Conservation (phyloP, 2,888 invertebrate genomes). For the Apotomis turbidana region DNA sequence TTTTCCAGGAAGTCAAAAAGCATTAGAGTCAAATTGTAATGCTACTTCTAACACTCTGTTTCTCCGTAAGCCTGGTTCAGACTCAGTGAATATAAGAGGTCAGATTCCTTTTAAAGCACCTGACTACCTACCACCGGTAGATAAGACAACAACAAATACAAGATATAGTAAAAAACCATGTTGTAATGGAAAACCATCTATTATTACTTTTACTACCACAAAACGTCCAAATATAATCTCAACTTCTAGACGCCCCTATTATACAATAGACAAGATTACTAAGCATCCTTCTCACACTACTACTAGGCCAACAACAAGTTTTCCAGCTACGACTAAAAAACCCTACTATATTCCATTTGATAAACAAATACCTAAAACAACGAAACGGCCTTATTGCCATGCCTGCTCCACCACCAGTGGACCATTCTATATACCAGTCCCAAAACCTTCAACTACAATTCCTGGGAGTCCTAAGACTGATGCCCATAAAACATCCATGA, state of each 20-base stretch:
- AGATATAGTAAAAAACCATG: neutral
- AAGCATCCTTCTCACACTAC: neutral
- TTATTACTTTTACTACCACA: neutral
- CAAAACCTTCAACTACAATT: neutral
- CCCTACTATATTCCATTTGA: neutral
- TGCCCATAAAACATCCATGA: neutral
- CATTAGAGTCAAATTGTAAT: conserved; percentile 2
- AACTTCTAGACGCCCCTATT: neutral
- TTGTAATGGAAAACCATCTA: neutral
- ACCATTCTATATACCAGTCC: neutral
- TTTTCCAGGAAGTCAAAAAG: neutral
- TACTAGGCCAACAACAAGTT: neutral
- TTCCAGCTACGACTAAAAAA: neutral
- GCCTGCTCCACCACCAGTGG: neutral
- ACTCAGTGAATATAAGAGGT: neutral
- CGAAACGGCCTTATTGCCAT: neutral
- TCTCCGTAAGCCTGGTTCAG: neutral
- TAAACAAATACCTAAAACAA: neutral
- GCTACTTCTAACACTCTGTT: conserved; percentile 1
- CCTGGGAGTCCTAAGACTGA: neutral
- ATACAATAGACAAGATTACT: neutral
- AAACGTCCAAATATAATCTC: neutral
- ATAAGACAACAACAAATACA: neutral
- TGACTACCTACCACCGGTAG: conserved; percentile 10
- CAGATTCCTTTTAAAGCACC: conserved; percentile 15